Base-by-base conservation (phyloP, 1,140 invertebrate genomes). In the Hylyphantes graminicola region DNA sequence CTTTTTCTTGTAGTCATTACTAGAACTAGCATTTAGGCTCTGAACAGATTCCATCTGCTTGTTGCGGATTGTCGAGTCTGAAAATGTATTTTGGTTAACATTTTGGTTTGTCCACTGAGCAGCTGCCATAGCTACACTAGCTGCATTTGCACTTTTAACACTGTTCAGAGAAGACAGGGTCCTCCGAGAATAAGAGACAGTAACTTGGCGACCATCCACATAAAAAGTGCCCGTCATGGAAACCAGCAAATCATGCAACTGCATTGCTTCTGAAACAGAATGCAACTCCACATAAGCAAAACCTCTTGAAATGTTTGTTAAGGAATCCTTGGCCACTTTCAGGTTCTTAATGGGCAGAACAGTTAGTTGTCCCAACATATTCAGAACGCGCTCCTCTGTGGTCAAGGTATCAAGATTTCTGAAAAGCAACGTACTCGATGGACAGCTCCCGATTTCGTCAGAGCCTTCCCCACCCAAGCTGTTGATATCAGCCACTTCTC, bases 381-480 rank as follows among this genome's bases (percentile, higher is more conserved):
- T 92, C 55, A 95, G 90, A 10, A 97, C 93, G 13, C 93, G 93
- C 88, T 97, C 95, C 90, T 98, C 96, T 2, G 94, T 96, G 5
- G 95, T 95, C 21, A 96, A 87, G 0, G 94, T 93, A 88, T 97
- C 95, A 72, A 98, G 89, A 88, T 96, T 95, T 77, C 96, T 92
- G 77, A 98, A 90, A 87, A 98, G 92, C 19, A 98, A 92, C 64
- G 94, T 97, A 90, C 95, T 96, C 21, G 96, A 97, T 54, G 96
- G 95, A 90, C 94, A 94, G 55, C 92, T 92, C 87, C 95, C 96
- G 84, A 97, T 93, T 92, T 97, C 95, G 87, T 96, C 95, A 87
- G 92, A 94, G 35, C 95, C 94, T 89, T 96, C 95, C 64, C 93
- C 93, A 63, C 93, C 92, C 88, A 93, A 8, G 51, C 92, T 87